Conservation (phyloP, 2,797 vertebrate species). For the Melanotaenia boesemani region DNA sequence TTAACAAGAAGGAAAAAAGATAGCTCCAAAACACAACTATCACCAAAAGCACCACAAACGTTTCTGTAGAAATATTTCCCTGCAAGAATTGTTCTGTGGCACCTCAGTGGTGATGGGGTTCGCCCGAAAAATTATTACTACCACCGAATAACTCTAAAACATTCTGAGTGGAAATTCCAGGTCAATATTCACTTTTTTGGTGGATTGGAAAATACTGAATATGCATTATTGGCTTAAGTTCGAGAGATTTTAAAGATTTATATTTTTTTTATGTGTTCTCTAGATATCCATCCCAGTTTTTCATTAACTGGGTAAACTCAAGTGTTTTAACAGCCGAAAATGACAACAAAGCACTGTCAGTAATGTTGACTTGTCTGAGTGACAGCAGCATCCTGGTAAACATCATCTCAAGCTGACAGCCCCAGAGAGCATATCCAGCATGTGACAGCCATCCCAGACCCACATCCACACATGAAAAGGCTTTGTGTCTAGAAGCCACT, state of each 20-base stretch:
- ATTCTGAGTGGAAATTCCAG: too few relatives aligned
- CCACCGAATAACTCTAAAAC: too few relatives aligned
- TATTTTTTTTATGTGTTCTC: not conserved
- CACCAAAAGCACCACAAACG: too few relatives aligned
- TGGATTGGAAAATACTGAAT: not conserved
- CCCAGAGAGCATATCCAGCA: constrained; percentile 60
- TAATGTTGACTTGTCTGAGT: constrained; percentile 65
- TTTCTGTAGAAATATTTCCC: too few relatives aligned
- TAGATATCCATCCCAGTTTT: not conserved
- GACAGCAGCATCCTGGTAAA: constrained; percentile 73
- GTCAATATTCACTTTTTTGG: not conserved
- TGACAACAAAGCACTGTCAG: constrained; percentile 27
- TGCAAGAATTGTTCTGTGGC: too few relatives aligned
- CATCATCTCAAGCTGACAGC: constrained; percentile 68
- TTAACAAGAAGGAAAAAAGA: too few relatives aligned
- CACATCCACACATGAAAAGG: constrained; percentile 73
- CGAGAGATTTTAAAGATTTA: not conserved
- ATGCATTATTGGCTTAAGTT: not conserved
- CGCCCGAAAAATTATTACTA: too few relatives aligned
- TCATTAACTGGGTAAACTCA: not conserved
- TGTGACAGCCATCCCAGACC: constrained; percentile 71
- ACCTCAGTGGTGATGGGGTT: too few relatives aligned
- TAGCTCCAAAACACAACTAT: too few relatives aligned
- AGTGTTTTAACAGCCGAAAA: constrained; percentile 26
- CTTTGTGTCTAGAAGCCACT: constrained; percentile 69